Evolutionary conservation across 2,797 vertebrate genomes (phyloP).

Genomic region (Loris lydekkerianus): DNA sequence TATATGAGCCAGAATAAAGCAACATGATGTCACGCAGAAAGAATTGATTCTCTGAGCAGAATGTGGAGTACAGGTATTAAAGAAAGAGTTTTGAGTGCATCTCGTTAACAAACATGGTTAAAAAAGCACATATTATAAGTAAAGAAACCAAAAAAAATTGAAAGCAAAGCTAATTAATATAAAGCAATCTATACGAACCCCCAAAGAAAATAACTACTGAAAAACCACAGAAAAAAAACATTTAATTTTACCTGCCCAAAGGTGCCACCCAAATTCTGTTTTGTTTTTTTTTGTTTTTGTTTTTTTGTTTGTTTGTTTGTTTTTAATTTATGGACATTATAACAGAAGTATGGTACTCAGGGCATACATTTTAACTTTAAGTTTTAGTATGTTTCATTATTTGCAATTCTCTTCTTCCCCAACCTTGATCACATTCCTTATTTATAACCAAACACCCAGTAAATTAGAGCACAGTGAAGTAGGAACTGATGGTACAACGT

Average conservation of each 20-base stretch:
- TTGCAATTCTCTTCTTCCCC: background rate
- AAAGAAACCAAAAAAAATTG: slow-evolving; percentile 84
- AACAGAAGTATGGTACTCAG: background rate
- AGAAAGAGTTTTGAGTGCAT: slow-evolving; percentile 88
- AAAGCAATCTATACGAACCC: slow-evolving; percentile 85
- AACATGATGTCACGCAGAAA: slow-evolving; percentile 89
- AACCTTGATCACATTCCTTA: background rate
- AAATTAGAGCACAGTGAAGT: background rate
- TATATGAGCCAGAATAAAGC: slow-evolving; percentile 89
- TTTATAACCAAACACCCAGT: background rate
- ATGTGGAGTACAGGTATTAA: slow-evolving; percentile 87
- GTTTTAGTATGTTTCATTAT: background rate
- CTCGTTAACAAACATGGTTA: slow-evolving; percentile 89
- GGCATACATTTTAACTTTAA: background rate
- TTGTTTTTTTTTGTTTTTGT: no score
- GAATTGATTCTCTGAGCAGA: slow-evolving; percentile 88
- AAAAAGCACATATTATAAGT: slow-evolving; percentile 90
- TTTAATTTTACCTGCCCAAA: slow-evolving; percentile 65
- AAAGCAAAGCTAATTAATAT: slow-evolving; percentile 90
- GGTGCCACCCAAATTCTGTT: slow-evolving; percentile 67
- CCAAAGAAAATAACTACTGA: slow-evolving; percentile 77
- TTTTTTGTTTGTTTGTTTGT: no score
- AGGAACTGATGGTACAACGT: background rate
- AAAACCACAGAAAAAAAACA: slow-evolving; percentile 79
- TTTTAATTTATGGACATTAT: background rate